Evolutionary conservation across 2,888 invertebrate genomes (phyloP).

Genomic region (Andrena haemorrhoa): DNA sequence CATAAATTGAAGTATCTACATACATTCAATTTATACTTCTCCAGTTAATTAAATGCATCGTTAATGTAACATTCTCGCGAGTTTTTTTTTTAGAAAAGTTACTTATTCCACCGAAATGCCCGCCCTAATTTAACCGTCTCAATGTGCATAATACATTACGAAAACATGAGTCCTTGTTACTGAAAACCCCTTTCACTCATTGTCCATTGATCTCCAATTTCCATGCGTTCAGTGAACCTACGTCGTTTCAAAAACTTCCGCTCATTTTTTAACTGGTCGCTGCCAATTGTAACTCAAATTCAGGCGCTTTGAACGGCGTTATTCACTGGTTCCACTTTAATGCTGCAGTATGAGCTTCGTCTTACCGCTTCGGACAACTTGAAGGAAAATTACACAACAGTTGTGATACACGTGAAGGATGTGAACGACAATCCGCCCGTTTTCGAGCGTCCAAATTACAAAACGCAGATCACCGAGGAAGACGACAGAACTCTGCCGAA

Average conservation of each 20-base stretch:
- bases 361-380: constrained; percentile 98
- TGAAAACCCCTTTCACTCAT: background rate
- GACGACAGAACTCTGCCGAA: constrained; percentile 97
- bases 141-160: background rate
- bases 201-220: background rate
- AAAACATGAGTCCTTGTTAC: background rate
- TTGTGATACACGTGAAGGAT: constrained; percentile 98
- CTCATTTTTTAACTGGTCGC: background rate
- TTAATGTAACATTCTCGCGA: background rate
- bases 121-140: background rate
- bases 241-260: background rate
- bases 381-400: constrained; percentile 98
- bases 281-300: background rate
- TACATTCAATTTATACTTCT: background rate
- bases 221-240: no score
- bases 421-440: constrained; percentile 99
- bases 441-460: constrained; percentile 97
- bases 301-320: background rate
- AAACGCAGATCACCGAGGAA: constrained; percentile 98
- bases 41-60: background rate
- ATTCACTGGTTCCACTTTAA: constrained; percentile 17
- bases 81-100: background rate
- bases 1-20: background rate
- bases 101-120: background rate
- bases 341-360: constrained; percentile 94